Evolutionary conservation across 2,113 vertebrate genomes (phyloP).

Genomic region (Nycticebus coucang): DNA sequence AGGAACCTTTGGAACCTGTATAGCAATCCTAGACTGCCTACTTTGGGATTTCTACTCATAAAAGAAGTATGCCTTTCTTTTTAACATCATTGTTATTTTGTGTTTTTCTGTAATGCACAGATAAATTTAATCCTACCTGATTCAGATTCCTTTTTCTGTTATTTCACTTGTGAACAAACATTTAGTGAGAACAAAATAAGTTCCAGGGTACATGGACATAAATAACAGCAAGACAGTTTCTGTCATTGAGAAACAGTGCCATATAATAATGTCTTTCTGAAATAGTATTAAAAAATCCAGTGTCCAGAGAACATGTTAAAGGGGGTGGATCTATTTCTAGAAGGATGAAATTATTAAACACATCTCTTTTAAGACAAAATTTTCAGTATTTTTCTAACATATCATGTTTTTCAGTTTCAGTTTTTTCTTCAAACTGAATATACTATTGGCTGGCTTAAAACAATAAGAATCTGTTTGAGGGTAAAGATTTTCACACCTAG

Average conservation of each 20-base stretch:
- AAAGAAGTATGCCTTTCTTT: not conserved
- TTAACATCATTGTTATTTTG: not conserved
- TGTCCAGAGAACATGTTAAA: slow-evolving; percentile 31
- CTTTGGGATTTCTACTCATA: not conserved
- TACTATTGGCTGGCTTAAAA: not conserved
- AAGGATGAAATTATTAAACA: not conserved
- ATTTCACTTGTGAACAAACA: slow-evolving; percentile 18
- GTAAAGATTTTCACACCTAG: slow-evolving; percentile 18
- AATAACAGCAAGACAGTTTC: not conserved
- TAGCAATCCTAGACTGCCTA: not conserved
- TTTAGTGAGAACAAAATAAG: slow-evolving; percentile 26
- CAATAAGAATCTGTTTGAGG: not conserved
- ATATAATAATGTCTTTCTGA: not conserved
- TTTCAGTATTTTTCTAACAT: slow-evolving; percentile 17
- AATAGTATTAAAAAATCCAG: slow-evolving; percentile 10
- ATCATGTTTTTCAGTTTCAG: slow-evolving; percentile 23
- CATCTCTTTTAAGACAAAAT: not conserved
- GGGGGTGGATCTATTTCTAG: not conserved
- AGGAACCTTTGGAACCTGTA: not conserved
- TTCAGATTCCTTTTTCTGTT: slow-evolving; percentile 17
- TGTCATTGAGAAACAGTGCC: not conserved
- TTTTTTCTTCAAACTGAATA: slow-evolving; percentile 44
- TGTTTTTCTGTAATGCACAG: not conserved
- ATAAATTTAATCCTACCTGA: slow-evolving; percentile 13
- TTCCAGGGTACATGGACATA: not conserved